Evolutionary conservation across 1,140 invertebrate species (phyloP), one percentile per base, ranked within the genome.

Genomic region (Diploscapter pachys): DNA sequence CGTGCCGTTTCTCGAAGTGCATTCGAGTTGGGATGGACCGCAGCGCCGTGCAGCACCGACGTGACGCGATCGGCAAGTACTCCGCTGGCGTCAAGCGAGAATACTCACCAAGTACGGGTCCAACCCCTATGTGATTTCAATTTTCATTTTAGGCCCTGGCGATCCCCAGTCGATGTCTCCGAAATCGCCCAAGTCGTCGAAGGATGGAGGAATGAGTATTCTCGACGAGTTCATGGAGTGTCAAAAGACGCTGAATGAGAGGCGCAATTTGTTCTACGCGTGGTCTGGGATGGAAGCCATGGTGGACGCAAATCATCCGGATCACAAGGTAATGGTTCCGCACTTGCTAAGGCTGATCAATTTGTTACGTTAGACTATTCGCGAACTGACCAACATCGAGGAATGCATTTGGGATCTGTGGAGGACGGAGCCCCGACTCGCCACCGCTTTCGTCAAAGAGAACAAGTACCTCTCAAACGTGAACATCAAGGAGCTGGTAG

Each of bases 31-130:
- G 80, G 49, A 82, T 81, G 80, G 81, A 81, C 57, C 71, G 70
- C 31, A 72, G 66, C 52, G 81, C 80, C 13, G 81, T 82, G 3
- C 81, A 82, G 78, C 80, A 79, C 53, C 64, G 81, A 62, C 74
- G 81, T n/a, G 81, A 82, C 54, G 81, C 81, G 48, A 82, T 82
- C 50, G 81, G 81, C 9, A 78, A 80, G 63, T 81, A 81, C 72
- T 82, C 81, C 4, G 64, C 68, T 31, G 74, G 67, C 9, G 70
- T 81, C 50, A 81, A 82, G 68, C 71, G 79, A 55, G 81, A 81
- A 71, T 77, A 67, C 6, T 51, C 67, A 5, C 71, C 70, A 6
- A 56, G 52, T 75, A 4, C 67, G 4, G n/a, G 9, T n/a, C 13
- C 31, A 50, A 70, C 68, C 48, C 62, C 75, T 9, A 52, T 54